These are phyloP conservation scores for Apamea anceps DNA, from an alignment of 2,888 invertebrate genomes.

Conservation along the genomic window DNA sequence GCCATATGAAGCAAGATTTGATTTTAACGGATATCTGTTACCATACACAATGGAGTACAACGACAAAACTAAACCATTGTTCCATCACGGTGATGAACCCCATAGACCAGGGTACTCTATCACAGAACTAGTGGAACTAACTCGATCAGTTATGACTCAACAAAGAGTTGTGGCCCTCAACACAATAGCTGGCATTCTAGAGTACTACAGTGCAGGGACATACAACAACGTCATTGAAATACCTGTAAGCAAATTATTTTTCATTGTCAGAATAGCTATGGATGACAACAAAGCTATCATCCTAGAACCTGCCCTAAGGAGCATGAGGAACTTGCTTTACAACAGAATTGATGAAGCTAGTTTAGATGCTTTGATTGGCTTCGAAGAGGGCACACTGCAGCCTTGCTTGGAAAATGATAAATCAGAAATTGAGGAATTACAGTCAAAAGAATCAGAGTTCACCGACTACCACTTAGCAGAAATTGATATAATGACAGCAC, in stretches of 20 bases:
- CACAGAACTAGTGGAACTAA: constrained; percentile 95
- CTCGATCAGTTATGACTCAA: constrained; percentile 94
- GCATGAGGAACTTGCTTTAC: constrained; percentile 93
- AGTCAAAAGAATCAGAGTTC: constrained; percentile 90
- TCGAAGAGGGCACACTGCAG: constrained; percentile 91
- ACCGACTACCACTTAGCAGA: constrained; percentile 97
- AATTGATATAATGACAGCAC: constrained; percentile 94
- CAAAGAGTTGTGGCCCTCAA: constrained; percentile 95
- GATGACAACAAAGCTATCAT: constrained; percentile 95
- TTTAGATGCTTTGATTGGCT: constrained; percentile 92
- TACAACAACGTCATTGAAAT: constrained; percentile 94
- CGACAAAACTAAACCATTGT: constrained; percentile 91
- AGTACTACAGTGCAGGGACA: constrained; percentile 93
- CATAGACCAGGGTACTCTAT: constrained; percentile 97
- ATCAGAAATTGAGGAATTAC: constrained; percentile 89
- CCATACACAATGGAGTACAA: constrained; percentile 92
- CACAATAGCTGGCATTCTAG: constrained; percentile 94
- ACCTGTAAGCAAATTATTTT: constrained; percentile 94
- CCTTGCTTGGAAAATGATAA: constrained; percentile 90
- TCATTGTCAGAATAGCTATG: constrained; percentile 95
- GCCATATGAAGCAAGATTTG: constrained; percentile 95
- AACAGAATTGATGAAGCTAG: constrained; percentile 95
- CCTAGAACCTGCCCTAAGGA: constrained; percentile 94
- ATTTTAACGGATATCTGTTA: constrained; percentile 94
- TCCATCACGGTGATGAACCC: constrained; percentile 98